phyloP scores from a whole-genome alignment of 2,797 vertebrate species.

The Aselliscus stoliczkanus region DNA sequence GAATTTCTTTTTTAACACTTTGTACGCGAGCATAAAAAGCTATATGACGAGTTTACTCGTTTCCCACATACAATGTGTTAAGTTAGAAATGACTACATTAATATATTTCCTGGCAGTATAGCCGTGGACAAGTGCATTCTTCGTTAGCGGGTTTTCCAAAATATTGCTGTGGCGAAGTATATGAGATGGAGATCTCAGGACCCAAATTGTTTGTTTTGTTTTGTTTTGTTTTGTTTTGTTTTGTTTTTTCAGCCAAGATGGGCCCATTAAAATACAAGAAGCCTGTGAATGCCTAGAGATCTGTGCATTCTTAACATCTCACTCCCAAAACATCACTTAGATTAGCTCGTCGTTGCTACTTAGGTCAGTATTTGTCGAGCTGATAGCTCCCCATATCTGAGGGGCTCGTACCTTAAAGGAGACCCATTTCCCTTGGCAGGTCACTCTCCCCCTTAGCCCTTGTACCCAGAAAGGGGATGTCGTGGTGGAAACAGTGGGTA shows the following conservation, averaged over 20 bases:
- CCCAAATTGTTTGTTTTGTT: neutral
- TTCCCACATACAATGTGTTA: too few species aligned
- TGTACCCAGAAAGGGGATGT: neutral
- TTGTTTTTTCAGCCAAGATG: neutral
- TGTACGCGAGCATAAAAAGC: too few species aligned
- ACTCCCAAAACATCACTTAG: neutral
- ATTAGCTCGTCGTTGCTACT: neutral
- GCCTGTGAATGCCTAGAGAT: neutral
- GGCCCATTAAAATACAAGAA: neutral
- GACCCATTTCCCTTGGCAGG: neutral
- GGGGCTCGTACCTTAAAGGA: neutral
- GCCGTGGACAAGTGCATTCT: neutral
- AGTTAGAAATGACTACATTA: neutral
- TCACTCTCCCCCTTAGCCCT: neutral
- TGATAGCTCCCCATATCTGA: fast-evolving
- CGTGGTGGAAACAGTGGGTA: neutral
- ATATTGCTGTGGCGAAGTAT: neutral
- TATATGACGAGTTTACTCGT: too few species aligned
- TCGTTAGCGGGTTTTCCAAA: neutral
- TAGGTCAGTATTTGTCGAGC: neutral
- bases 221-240: neutral
- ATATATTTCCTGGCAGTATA: neutral
- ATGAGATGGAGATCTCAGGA: neutral
- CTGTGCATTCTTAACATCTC: neutral
- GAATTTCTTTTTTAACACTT: neutral